Base-by-base conservation (phyloP, 2,113 vertebrate genomes). In the Sardina pilchardus region DNA sequence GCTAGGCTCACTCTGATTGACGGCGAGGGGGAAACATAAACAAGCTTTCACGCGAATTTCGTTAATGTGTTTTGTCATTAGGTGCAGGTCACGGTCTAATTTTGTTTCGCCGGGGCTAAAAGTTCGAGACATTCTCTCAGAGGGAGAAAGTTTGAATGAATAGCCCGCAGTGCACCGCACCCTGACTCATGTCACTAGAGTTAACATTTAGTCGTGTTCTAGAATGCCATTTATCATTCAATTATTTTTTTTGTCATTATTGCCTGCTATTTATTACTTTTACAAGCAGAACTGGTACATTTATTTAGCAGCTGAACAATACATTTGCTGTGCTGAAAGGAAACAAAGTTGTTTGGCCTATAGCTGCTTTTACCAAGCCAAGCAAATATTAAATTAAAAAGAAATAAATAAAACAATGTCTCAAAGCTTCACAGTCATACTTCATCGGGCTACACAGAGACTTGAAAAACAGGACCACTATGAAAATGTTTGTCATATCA, bases 1-100 rank as follows among this genome's bases (percentile, higher is more conserved):
- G 39, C 63, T 30, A 14, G 63, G 26, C 63, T 71, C 26, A 4
- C 8, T 71, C n/a, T 71, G 63, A 71, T 71, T 71, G 63, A 71
- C 63, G 63, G 63, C 26, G 14, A 71, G 4, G 63, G 10, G 30
- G 26, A 71, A 71, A 71, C 14, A 71, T 71, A 71, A 71, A 71
- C 63, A 71, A 71, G 63, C 63, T 71, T 71, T 71, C 63, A 71
- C 30, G 10, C 63, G 26, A 71, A 34, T 71, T 71, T 71, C 30
- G 26, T 34, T 71, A 71, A 71, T 71, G 63, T 26, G 63, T 71
- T 71, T 34, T 71, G 63, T 71, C 63, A 71, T 71, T 71, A 71
- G 63, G 63, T 71, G 63, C 63, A 71, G 63, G 63, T 34, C 63
- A 30, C 8, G 63, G 63, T 71, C 63, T 71, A 71, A 71, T 71